phyloP scores from a whole-genome alignment of 2,888 invertebrate species.

The Zeuzera pyrina region DNA sequence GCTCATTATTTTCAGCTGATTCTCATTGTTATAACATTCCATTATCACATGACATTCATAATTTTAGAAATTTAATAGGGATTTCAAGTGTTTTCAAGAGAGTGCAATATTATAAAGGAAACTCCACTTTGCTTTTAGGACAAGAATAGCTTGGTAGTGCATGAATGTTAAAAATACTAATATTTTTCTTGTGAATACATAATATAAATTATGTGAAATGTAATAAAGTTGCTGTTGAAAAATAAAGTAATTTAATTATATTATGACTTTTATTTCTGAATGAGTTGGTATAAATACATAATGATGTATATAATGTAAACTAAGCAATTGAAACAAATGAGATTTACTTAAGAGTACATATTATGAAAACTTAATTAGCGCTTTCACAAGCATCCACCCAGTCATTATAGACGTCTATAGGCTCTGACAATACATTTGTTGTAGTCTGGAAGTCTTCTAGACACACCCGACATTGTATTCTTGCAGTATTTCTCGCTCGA shows the following conservation, averaged over 20 bases:
- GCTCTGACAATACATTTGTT: slow-evolving; percentile 96
- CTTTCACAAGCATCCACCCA: slow-evolving; percentile 99
- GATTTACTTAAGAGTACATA: slow-evolving; percentile 10
- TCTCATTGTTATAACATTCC: too few relatives aligned
- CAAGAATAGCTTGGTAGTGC: slow-evolving; percentile 21
- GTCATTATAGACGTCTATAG: slow-evolving; percentile 98
- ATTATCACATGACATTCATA: too few relatives aligned
- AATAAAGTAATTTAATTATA: slow-evolving; percentile 38
- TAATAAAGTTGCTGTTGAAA: slow-evolving; percentile 25
- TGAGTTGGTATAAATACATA: too few relatives aligned
- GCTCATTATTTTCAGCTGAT: too few relatives aligned
- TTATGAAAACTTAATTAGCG: slow-evolving; percentile 73
- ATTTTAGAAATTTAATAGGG: too few relatives aligned
- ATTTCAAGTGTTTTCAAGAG: too few relatives aligned
- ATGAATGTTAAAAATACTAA: slow-evolving; percentile 17
- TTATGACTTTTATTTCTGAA: slow-evolving; percentile 14
- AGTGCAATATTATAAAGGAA: too few relatives aligned
- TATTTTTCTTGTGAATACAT: not conserved
- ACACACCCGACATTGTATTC: slow-evolving; percentile 96
- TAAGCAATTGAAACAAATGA: slow-evolving; percentile 4
- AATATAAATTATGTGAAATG: slow-evolving; percentile 1
- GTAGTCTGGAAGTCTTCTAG: slow-evolving; percentile 97
- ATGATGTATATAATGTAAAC: too few relatives aligned
- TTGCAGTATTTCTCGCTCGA: slow-evolving; percentile 92
- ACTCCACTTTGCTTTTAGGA: not conserved